Evolutionary conservation across 2,797 vertebrate species (phyloP), one percentile per base, ranked within the genome.

Genomic region (Novumbra hubbsi): DNA sequence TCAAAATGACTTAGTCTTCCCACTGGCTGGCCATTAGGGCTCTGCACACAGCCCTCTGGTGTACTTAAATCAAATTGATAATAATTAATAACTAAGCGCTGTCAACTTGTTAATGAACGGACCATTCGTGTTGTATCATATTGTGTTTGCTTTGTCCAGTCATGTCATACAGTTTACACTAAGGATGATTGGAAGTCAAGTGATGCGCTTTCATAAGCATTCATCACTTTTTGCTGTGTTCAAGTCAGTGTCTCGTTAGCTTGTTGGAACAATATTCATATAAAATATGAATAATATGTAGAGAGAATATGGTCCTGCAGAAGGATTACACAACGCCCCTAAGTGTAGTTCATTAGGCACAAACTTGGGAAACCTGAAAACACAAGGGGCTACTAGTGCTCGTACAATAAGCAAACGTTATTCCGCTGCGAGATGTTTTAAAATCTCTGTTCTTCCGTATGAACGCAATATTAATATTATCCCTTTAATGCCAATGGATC

Each of bases 51-150:
- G 84, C 88, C 87, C 86, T 91, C 85, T 83, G 85, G 89, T 88
- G 88, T 88, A 85, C 90, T 93, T 89, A 88, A 91, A 91, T 88
- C 90, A 90, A 94, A 93, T 90, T 88, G 87, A 92, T 92, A 91
- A 93, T 92, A 92, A 91, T 87, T 93, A 91, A 93, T 93, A 92
- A 91, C 88, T 84, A 79, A 83, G 85, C 81, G 85, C 82, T 86
- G 93, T 90, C 87, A 89, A 93, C 89, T 90, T 82, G 72, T 69
- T 91, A 92, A 94, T 91, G 82, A 92, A 90, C 80, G 84, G 87
- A 82, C 87, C 84, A 83, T 89, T 91, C 86, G 83, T 86, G 85
- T 80, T 86, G 86, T 27, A 24, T 91, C 86, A 83, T 86, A 86
- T 80, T 86, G 86, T 27, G 24, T 89, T 91, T 87, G 88, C 84